These are phyloP conservation scores for Spea multiplicata DNA, from an alignment of 2,113 vertebrate species.

Conservation along the genomic window DNA sequence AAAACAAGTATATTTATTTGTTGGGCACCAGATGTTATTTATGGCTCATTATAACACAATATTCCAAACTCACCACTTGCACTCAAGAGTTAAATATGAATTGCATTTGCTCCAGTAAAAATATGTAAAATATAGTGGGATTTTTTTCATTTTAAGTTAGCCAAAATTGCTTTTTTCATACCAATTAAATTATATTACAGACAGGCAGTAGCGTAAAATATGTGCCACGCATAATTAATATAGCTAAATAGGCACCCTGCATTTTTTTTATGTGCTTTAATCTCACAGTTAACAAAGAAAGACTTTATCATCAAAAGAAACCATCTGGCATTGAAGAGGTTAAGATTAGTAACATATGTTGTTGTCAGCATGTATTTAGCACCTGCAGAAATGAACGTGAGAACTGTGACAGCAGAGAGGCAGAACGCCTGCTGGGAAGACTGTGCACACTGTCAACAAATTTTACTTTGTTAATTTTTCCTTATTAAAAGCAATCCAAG, in stretches of 20 bases:
- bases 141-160: no score
- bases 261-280: slow-evolving; percentile 64
- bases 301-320: slow-evolving; percentile 5
- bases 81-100: no score
- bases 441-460: slow-evolving; percentile 69
- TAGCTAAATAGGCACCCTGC: slow-evolving; percentile 51
- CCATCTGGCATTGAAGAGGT: slow-evolving; percentile 40
- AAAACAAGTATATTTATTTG: no score
- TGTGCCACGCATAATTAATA: slow-evolving; percentile 43
- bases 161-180: neutral
- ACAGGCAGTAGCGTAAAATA: neutral
- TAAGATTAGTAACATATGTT: slow-evolving; percentile 77
- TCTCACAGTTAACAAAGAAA: slow-evolving; percentile 62
- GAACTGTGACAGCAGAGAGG: slow-evolving; percentile 67
- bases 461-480: slow-evolving; percentile 74
- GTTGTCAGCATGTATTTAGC: slow-evolving; percentile 77
- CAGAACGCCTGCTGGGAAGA: slow-evolving; percentile 58
- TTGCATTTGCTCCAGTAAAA: no score
- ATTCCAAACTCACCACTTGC: no score
- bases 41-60: no score
- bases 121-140: no score
- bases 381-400: slow-evolving; percentile 75
- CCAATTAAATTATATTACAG: neutral
- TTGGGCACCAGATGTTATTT: no score
- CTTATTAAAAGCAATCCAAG: slow-evolving; percentile 60